Conservation (phyloP, 2,113 vertebrate genomes). For the Phylloscopus trochiloides region DNA sequence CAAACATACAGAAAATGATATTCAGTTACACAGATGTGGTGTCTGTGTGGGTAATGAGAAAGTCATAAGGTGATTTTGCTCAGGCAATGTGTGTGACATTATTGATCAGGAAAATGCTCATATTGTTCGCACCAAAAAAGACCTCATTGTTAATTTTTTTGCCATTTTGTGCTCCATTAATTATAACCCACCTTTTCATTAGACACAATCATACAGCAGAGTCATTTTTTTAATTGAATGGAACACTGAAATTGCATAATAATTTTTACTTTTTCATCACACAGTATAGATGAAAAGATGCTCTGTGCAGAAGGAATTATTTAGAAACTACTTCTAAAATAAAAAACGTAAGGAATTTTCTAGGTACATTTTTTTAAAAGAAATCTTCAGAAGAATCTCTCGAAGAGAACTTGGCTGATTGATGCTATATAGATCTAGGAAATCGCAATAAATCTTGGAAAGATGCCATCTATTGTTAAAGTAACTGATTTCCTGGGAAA, state of each 20-base stretch:
- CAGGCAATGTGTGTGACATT: neutral
- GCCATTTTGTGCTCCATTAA: neutral
- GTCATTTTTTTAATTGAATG: neutral
- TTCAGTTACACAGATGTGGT: neutral
- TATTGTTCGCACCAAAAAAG: neutral
- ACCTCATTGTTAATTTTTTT: neutral
- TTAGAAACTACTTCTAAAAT: neutral
- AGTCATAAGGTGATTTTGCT: neutral
- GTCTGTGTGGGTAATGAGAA: neutral
- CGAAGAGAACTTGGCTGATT: neutral
- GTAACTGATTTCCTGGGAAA: neutral
- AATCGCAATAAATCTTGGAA: neutral
- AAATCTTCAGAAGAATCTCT: neutral
- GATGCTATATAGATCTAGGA: neutral
- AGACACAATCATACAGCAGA: neutral
- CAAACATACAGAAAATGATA: neutral
- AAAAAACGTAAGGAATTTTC: neutral
- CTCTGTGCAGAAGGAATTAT: neutral
- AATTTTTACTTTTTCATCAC: neutral
- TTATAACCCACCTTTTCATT: neutral
- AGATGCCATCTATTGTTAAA: neutral
- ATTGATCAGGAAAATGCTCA: neutral
- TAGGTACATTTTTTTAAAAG: neutral
- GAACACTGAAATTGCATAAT: neutral
- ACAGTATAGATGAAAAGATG: neutral